Conservation (phyloP, 2,113 vertebrate species). For the Sebastes fasciatus region DNA sequence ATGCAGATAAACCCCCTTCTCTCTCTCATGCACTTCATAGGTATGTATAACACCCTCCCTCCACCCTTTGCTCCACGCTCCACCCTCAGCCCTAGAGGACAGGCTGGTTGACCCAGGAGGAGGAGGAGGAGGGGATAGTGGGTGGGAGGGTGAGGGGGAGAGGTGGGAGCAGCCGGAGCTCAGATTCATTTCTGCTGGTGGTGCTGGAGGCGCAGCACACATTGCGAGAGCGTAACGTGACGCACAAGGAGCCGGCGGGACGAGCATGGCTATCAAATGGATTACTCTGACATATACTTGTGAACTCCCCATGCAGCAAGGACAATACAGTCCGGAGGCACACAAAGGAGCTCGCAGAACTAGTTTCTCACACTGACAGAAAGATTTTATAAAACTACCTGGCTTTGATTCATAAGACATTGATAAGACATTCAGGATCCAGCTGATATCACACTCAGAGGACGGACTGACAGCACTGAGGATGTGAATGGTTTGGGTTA, state of each 20-base stretch:
- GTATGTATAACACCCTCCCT: slow-evolving; percentile 67
- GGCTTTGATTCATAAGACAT: slow-evolving; percentile 17
- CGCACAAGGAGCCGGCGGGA: slow-evolving; percentile 42
- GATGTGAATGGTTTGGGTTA: slow-evolving; percentile 48
- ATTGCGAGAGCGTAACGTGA: slow-evolving; percentile 58
- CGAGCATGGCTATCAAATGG: slow-evolving; percentile 63
- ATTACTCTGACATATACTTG: slow-evolving; percentile 51
- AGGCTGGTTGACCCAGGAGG: slow-evolving; percentile 76
- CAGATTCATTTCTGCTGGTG: slow-evolving; percentile 76
- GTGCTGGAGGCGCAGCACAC: slow-evolving; percentile 68
- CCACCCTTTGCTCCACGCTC: slow-evolving; percentile 61
- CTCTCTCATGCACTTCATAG: slow-evolving; percentile 56
- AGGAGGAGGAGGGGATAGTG: slow-evolving; percentile 57
- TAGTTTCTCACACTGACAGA: slow-evolving; percentile 25
- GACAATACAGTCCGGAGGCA: slow-evolving; percentile 21
- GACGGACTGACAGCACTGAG: slow-evolving; percentile 15
- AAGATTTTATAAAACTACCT: slow-evolving; percentile 28
- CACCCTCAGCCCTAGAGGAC: slow-evolving; percentile 78
- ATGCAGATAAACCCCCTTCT: slow-evolving; percentile 28
- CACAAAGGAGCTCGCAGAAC: slow-evolving; percentile 40
- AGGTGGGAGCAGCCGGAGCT: slow-evolving; percentile 63
- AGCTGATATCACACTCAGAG: slow-evolving; percentile 6
- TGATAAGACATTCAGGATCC: slow-evolving; percentile 15
- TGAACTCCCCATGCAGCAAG: slow-evolving; percentile 37
- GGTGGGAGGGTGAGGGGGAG: slow-evolving; percentile 18